Conservation (phyloP, 2,113 vertebrate genomes). For the Hippoglossus stenolepis region DNA sequence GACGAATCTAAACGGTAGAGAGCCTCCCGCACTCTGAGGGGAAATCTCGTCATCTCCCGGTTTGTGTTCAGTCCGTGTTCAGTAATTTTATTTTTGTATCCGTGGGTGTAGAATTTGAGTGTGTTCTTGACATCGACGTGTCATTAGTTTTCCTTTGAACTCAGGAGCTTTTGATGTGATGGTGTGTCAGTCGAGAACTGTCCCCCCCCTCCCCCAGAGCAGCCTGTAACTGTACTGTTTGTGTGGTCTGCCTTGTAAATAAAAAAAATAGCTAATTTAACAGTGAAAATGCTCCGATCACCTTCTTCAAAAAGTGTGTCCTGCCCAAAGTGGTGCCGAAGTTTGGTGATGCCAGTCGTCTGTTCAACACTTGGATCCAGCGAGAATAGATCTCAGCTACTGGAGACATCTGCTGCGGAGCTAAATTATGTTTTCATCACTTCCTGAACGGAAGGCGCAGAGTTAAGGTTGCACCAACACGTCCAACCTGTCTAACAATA, state of each 20-base stretch:
- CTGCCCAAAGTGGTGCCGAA: background rate
- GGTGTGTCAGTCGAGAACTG: slow-evolving; percentile 58
- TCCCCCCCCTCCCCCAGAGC: slow-evolving; percentile 20
- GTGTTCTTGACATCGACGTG: slow-evolving; percentile 49
- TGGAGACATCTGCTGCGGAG: too few species aligned
- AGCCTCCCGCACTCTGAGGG: slow-evolving; percentile 12
- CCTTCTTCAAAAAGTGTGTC: slow-evolving; percentile 4
- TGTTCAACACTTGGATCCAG: too few species aligned
- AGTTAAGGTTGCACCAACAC: too few species aligned
- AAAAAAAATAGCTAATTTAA: slow-evolving; percentile 70
- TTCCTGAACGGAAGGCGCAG: too few species aligned
- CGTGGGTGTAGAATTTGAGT: slow-evolving; percentile 61
- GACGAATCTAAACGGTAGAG: slow-evolving; percentile 7
- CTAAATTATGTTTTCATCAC: too few species aligned
- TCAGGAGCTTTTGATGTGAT: slow-evolving; percentile 76
- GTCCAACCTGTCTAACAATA: too few species aligned
- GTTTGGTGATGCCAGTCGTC: too few species aligned
- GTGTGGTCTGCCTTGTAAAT: slow-evolving; percentile 78
- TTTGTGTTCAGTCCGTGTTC: slow-evolving; percentile 52
- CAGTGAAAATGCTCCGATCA: slow-evolving; percentile 12
- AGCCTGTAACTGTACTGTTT: slow-evolving; percentile 68
- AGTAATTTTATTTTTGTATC: slow-evolving; percentile 54
- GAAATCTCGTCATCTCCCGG: slow-evolving; percentile 37
- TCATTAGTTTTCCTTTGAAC: slow-evolving; percentile 69
- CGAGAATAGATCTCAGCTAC: background rate